Evolutionary conservation across 2,113 vertebrate genomes (phyloP).

Genomic region (Hemiprocne comata): DNA sequence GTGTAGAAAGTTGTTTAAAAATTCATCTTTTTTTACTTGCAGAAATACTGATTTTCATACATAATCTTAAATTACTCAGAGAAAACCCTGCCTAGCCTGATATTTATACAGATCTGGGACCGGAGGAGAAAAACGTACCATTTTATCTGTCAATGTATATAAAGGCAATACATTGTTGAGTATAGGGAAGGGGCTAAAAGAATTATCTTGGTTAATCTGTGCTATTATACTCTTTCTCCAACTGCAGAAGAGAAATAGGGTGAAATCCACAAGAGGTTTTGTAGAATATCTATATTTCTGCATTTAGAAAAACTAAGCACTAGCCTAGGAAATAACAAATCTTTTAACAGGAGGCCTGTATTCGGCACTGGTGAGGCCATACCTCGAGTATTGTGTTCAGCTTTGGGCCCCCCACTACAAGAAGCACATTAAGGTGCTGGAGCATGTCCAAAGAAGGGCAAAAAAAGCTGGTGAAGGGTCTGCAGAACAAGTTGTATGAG

Average conservation of each 20-base stretch:
- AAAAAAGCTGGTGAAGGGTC: accelerated
- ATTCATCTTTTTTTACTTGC: neutral
- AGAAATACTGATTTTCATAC: neutral
- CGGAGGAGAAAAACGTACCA: neutral
- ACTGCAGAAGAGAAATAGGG: neutral
- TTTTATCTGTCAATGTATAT: neutral
- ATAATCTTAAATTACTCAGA: neutral
- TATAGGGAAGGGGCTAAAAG: neutral
- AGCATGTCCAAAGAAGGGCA: accelerated
- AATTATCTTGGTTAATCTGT: neutral
- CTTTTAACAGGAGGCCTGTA: neutral
- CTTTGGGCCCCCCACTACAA: accelerated
- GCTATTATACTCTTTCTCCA: neutral
- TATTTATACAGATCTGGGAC: neutral
- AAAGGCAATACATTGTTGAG: neutral
- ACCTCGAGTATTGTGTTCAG: neutral
- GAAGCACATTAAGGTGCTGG: neutral
- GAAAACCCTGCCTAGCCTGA: neutral
- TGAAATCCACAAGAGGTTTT: neutral
- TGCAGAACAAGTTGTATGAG: accelerated
- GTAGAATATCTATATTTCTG: neutral
- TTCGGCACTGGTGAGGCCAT: accelerated
- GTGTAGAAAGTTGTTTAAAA: neutral
- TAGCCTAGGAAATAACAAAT: neutral
- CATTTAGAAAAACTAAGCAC: neutral